A percentile compares a stretch with the other conserved stretches of the same genome.
These are phyloP conservation scores for Timema cristinae DNA, from an alignment of 2,888 invertebrate genomes.

Conservation along the genomic window DNA sequence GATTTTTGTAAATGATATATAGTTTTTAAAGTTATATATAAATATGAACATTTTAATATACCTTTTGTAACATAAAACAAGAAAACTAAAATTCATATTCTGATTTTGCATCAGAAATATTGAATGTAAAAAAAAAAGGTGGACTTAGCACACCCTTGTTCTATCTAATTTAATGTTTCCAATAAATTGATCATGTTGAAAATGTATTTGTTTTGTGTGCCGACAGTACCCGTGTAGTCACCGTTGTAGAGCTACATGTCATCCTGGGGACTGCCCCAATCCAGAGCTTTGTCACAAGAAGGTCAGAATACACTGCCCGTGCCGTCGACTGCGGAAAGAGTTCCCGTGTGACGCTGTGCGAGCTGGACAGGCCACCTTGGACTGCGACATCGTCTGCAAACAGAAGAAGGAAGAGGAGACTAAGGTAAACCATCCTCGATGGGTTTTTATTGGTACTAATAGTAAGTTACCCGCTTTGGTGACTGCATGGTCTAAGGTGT, in stretches of 20 bases:
- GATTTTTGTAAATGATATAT: too few species aligned
- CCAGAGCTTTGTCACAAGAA: constrained; percentile 71
- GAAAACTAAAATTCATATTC: too few species aligned
- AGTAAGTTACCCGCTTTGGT: background rate
- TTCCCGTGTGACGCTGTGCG: constrained; percentile 59
- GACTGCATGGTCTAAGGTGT: too few species aligned
- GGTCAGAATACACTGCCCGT: constrained; percentile 71
- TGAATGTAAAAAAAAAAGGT: too few species aligned
- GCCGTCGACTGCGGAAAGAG: constrained; percentile 72
- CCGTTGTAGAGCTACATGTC: constrained; percentile 70
- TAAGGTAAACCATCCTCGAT: constrained; percentile 35
- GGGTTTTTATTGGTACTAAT: background rate
- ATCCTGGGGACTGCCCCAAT: constrained; percentile 64
- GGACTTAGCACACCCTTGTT: too few species aligned
- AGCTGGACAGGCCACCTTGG: constrained; percentile 44
- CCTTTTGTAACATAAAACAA: too few species aligned
- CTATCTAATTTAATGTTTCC: too few species aligned
- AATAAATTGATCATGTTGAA: too few species aligned
- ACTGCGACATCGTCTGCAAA: constrained; percentile 63
- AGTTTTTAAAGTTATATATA: too few species aligned
- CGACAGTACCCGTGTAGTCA: constrained; percentile 77
- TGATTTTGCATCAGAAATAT: too few species aligned
- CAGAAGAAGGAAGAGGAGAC: constrained; percentile 54
- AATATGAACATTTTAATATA: too few species aligned
- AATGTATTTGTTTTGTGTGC: background rate